phyloP scores from a whole-genome alignment of 2,888 invertebrate genomes.

The Ophonus ardosiacus region DNA sequence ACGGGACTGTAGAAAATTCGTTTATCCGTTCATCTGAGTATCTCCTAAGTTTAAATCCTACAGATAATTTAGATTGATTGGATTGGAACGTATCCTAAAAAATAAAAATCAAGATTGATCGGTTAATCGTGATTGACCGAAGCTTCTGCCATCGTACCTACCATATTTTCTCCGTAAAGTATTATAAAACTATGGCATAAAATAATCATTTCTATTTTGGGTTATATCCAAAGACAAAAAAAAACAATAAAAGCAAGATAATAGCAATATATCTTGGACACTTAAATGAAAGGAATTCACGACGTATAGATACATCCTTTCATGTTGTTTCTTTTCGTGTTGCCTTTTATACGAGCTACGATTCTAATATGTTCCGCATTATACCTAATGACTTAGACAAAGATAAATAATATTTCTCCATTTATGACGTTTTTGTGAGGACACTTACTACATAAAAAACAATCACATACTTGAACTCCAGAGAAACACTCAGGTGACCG shows the following conservation, averaged over 20 bases:
- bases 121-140: slow-evolving; percentile 15
- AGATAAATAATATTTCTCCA: slow-evolving; percentile 23
- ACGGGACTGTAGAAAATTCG: slow-evolving; percentile 8
- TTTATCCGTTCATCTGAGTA: slow-evolving; percentile 2
- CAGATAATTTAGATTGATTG: slow-evolving; percentile 49
- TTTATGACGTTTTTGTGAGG: slow-evolving; percentile 25
- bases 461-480: not conserved
- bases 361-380: slow-evolving; percentile 37
- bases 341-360: slow-evolving; percentile 14
- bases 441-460: not conserved
- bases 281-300: slow-evolving; percentile 35
- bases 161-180: not conserved
- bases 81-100: slow-evolving; percentile 30
- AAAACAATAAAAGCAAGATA: slow-evolving; percentile 24
- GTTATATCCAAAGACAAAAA: slow-evolving; percentile 16
- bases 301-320: slow-evolving; percentile 15
- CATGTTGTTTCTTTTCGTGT: slow-evolving; percentile 39
- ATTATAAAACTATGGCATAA: slow-evolving; percentile 39
- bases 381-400: slow-evolving; percentile 37
- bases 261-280: slow-evolving; percentile 40
- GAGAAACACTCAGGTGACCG: too few species aligned
- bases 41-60: slow-evolving; percentile 41
- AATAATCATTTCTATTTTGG: slow-evolving; percentile 44
- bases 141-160: not conserved
- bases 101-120: slow-evolving; percentile 46